phyloP scores from a whole-genome alignment of 2,113 vertebrate species.

The Corydoras sp. region DNA sequence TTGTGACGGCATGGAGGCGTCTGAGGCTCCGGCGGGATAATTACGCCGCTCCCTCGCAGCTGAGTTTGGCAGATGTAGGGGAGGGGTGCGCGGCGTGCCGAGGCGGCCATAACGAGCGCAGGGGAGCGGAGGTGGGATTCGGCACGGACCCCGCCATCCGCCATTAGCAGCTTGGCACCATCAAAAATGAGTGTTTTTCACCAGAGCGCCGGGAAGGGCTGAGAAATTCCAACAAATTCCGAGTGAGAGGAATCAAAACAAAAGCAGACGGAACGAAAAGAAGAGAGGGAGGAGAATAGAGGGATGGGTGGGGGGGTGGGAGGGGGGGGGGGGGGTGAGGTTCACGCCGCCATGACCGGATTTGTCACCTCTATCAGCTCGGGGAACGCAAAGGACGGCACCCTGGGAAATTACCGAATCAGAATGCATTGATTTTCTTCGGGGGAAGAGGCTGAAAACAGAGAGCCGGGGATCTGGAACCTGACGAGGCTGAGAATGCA shows the following conservation, averaged over 20 bases:
- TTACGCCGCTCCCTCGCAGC: conserved; percentile 98
- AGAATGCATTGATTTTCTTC: conserved; percentile 86
- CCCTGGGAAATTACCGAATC: conserved; percentile 92
- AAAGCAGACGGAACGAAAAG: not conserved
- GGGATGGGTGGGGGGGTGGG: conserved; percentile 8
- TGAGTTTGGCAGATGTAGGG: conserved; percentile 99
- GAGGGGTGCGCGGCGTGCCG: conserved; percentile 84
- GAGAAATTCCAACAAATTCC: conserved; percentile 79
- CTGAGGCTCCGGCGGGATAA: conserved; percentile 92
- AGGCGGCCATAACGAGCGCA: conserved; percentile 58
- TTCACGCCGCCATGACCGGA: conserved; percentile 72
- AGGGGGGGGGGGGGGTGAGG: conserved; percentile 40
- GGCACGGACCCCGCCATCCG: conserved; percentile 80
- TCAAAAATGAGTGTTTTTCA: conserved; percentile 83
- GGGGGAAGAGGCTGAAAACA: conserved; percentile 40
- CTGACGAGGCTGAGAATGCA: conserved; percentile 47
- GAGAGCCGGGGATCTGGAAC: conserved; percentile 35
- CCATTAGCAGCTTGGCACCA: conserved; percentile 92
- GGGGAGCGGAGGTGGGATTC: conserved; percentile 79
- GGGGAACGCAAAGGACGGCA: conserved; percentile 67
- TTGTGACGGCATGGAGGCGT: conserved; percentile 90
- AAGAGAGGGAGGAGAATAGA: conserved; percentile 26
- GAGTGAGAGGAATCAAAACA: conserved; percentile 3
- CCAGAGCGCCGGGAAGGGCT: conserved; percentile 76
- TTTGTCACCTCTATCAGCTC: conserved; percentile 82